Evolutionary conservation across 2,888 invertebrate species (phyloP).

Genomic region (Strigamia transsilvanica): DNA sequence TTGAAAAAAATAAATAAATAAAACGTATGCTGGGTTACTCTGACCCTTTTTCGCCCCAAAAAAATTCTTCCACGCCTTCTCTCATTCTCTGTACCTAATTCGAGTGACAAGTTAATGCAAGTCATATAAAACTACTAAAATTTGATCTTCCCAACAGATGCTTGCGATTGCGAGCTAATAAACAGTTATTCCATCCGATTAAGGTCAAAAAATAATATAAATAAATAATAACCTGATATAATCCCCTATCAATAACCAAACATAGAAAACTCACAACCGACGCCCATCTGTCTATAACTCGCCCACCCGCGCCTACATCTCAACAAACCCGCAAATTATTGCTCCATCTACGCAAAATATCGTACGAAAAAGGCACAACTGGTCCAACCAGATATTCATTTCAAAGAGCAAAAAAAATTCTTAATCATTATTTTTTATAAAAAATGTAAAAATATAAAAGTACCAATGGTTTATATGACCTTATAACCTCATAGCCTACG

Average conservation of each 20-base stretch:
- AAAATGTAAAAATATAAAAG: not conserved
- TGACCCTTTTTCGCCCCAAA: constrained; percentile 6
- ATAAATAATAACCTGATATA: constrained; percentile 16
- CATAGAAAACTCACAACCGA: constrained; percentile 7
- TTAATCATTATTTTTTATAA: not conserved
- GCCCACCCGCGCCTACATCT: not conserved
- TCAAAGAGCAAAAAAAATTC: not conserved
- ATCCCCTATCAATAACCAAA: constrained; percentile 35
- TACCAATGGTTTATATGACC: not conserved
- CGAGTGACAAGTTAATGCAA: constrained; percentile 17
- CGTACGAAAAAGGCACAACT: not conserved
- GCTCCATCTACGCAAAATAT: not conserved
- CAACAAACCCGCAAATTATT: constrained; percentile 31
- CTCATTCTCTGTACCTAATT: not conserved
- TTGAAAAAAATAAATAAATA: not conserved
- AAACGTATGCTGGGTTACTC: constrained; percentile 16
- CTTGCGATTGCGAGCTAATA: not conserved
- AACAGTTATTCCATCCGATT: not conserved
- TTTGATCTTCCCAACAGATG: constrained; percentile 11
- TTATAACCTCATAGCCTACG: not conserved
- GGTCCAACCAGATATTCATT: not conserved
- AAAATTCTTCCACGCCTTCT: not conserved
- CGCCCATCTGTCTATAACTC: not conserved
- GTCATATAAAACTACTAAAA: constrained; percentile 8
- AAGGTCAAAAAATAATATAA: not conserved